phyloP scores from a whole-genome alignment of 2,888 invertebrate genomes.

The Dryococelus australis region DNA sequence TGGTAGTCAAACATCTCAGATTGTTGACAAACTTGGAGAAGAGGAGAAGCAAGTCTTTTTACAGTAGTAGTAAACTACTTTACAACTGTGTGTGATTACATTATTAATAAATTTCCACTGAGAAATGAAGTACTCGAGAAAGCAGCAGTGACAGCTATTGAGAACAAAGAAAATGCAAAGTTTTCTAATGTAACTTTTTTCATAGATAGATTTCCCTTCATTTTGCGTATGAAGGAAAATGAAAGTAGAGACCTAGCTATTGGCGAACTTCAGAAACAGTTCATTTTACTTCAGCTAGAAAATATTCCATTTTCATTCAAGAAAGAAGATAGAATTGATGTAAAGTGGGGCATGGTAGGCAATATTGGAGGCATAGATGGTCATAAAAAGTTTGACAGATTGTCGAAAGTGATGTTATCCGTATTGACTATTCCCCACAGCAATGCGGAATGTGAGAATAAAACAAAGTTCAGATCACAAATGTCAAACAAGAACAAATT shows the following conservation, averaged over 20 bases:
- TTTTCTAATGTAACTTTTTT: not conserved
- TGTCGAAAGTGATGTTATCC: not conserved
- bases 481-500: not conserved
- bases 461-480: not conserved
- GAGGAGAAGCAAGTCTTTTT: not conserved
- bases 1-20: not conserved
- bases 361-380: too few relatives aligned
- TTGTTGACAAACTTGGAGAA: not conserved
- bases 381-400: not conserved
- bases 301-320: not conserved
- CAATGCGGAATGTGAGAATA: not conserved
- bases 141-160: not conserved
- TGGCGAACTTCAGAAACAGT: not conserved
- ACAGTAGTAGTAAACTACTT: not conserved
- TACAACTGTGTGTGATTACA: not conserved
- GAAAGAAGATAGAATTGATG: not conserved
- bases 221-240: not conserved
- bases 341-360: not conserved
- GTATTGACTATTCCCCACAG: not conserved
- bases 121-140: not conserved
- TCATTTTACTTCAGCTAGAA: not conserved
- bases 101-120: not conserved
- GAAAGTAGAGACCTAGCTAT: not conserved
- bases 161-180: not conserved
- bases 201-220: not conserved